phyloP scores from a whole-genome alignment of 2,888 invertebrate genomes.

The Zaprionus lineosus region DNA sequence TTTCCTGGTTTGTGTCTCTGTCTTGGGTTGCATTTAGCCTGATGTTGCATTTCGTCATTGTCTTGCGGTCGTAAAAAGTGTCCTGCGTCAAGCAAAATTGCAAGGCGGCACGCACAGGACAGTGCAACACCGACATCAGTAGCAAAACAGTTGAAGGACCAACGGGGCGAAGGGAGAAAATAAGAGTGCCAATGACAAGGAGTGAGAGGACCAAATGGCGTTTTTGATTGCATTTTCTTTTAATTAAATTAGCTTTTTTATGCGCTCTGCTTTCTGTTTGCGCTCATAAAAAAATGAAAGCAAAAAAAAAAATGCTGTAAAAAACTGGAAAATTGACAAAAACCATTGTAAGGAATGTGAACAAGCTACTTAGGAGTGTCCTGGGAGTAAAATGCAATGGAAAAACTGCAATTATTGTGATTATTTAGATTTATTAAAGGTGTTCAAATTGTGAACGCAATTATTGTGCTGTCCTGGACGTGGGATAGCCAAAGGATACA shows the following conservation, averaged over 20 bases:
- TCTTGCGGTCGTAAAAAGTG: constrained; percentile 70
- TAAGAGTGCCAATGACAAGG: too few species aligned
- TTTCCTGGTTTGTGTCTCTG: constrained; percentile 31
- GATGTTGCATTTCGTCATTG: constrained; percentile 60
- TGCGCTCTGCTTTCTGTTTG: constrained; percentile 66
- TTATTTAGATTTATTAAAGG: constrained; percentile 35
- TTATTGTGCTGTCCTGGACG: background rate
- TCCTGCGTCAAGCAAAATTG: constrained; percentile 53
- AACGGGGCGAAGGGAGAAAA: too few species aligned
- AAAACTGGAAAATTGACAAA: constrained; percentile 6
- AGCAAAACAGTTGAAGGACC: too few species aligned
- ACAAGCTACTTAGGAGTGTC: constrained; percentile 50
- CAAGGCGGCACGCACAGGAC: constrained; percentile 69
- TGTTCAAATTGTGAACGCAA: background rate
- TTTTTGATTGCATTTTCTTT: constrained; percentile 77
- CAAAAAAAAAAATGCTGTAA: background rate
- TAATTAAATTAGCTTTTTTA: constrained; percentile 77
- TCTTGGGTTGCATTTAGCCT: constrained; percentile 48
- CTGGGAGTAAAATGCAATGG: constrained; percentile 37
- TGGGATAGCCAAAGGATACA: constrained; percentile 4
- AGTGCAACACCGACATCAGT: constrained; percentile 40
- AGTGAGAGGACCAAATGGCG: constrained; percentile 49
- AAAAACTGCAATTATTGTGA: constrained; percentile 26
- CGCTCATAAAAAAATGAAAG: constrained; percentile 41
- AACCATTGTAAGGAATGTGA: constrained; percentile 36